Conservation (phyloP, 2,888 invertebrate species). For the Tachina lurida region DNA sequence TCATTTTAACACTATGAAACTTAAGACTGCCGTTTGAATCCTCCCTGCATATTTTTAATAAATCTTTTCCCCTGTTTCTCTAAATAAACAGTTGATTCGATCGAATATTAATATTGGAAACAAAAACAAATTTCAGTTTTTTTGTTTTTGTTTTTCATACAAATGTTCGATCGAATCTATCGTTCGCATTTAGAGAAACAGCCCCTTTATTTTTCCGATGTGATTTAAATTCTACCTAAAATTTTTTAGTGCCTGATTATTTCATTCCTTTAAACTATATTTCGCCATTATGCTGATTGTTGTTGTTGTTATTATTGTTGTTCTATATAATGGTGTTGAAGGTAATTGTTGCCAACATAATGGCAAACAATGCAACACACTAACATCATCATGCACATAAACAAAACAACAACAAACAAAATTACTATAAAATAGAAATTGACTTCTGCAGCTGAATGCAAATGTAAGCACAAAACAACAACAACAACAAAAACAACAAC, state of each 20-base stretch:
- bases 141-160: too few species aligned
- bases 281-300: conserved; percentile 5
- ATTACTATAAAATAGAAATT: conserved; percentile 40
- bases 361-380: conserved; percentile 40
- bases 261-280: conserved; percentile 19
- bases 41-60: too few species aligned
- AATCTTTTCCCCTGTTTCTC: too few species aligned
- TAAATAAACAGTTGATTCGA: too few species aligned
- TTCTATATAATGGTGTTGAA: conserved; percentile 55
- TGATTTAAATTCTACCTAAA: neutral
- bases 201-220: too few species aligned
- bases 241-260: neutral
- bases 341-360: conserved; percentile 58
- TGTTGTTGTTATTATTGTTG: conserved; percentile 6
- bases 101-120: too few species aligned
- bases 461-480: neutral
- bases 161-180: too few species aligned
- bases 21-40: too few species aligned
- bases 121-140: too few species aligned
- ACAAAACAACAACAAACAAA: neutral
- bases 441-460: conserved; percentile 31
- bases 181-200: too few species aligned
- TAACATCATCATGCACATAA: neutral
- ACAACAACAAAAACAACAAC: too few species aligned
- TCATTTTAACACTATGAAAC: too few species aligned